Evolutionary conservation across 2,888 invertebrate species (phyloP).

Genomic region (Agrotis clavis): DNA sequence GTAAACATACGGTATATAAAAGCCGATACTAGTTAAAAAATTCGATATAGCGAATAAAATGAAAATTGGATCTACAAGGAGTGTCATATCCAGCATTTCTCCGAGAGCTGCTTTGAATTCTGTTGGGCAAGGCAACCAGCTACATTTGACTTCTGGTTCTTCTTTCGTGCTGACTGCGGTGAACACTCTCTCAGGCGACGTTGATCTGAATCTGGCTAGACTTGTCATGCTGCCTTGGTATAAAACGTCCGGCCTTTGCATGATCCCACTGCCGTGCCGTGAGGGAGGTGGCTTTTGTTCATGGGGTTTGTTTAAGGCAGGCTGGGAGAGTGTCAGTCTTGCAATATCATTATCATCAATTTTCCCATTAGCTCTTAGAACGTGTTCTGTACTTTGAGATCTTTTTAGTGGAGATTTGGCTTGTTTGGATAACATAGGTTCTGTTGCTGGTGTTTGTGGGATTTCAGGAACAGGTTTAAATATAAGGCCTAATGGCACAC

Average conservation of each 20-base stretch:
- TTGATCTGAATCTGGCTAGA: conserved; percentile 89
- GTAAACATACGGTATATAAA: conserved; percentile 98
- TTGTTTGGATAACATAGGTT: conserved; percentile 84
- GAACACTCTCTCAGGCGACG: conserved; percentile 86
- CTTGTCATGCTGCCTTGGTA: conserved; percentile 95
- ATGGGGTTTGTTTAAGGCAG: conserved; percentile 91
- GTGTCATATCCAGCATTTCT: conserved; percentile 96
- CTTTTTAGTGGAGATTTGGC: conserved; percentile 87
- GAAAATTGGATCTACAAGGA: conserved; percentile 96
- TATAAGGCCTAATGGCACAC: conserved; percentile 97
- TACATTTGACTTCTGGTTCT: conserved; percentile 86
- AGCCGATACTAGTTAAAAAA: conserved; percentile 98
- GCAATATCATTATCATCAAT: conserved; percentile 84
- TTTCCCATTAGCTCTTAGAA: conserved; percentile 84
- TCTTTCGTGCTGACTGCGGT: conserved; percentile 74
- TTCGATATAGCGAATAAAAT: conserved; percentile 98
- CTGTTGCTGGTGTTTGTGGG: conserved; percentile 78
- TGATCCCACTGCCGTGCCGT: conserved; percentile 93
- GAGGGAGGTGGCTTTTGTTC: conserved; percentile 80
- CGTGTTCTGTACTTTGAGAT: conserved; percentile 91
- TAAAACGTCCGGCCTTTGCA: conserved; percentile 96
- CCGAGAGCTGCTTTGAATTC: conserved; percentile 94
- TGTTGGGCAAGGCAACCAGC: conserved; percentile 92
- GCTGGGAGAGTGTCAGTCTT: conserved; percentile 94
- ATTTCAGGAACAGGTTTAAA: conserved; percentile 94